Base-by-base conservation (phyloP, 92 coral and sea anemone genomes). In the Desmophyllum pertusum region DNA sequence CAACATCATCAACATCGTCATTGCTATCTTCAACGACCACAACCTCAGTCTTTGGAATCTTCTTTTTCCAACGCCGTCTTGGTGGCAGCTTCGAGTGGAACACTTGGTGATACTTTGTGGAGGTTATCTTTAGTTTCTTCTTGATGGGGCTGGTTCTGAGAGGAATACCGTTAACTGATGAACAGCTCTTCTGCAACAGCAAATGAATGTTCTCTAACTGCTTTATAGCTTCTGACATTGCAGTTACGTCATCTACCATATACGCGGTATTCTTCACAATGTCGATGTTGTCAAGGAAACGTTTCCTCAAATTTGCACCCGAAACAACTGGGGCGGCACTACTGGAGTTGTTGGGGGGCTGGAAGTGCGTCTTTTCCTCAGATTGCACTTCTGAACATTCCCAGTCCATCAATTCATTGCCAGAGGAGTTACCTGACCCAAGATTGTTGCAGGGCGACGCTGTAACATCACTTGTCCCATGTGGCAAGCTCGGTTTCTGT, bases 121-220 rank as follows among this genome's bases (percentile, higher is more conserved):
- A 42, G 14, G 87, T 82, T 59, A 50, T 76, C 73, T 91, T 85
- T 42, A 91, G 52, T 17, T 52, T 55, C 75, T 91, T 88, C 75
- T 88, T 84, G 35, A 63, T 67, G 10, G 89, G 91, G 80, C 94
- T 91, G 37, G 11, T 53, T 33, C 91, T 81, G 46, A 88, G 36
- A 18, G 89, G 90, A 29, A 88, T 84, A 68, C 94, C 89, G 40
- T 90, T 74, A 10, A 33, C 42, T 43, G 46, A 66, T 9, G 90
- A 73, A 41, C 85, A 85, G 30, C 77, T 71, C 65, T 63, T 17
- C 55, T 43, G 45, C 59, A 87, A 82, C 6, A 25, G 7, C 21
- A 31, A 23, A 75, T 77, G 59, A 17, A 90, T 52, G 29, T 36
- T 83, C 36, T 85, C 53, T 19, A 84, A 84, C 21, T 83, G 43